These are phyloP conservation scores for Okamejei kenojei DNA, from an alignment of 2,797 vertebrate genomes.

Conservation along the genomic window DNA sequence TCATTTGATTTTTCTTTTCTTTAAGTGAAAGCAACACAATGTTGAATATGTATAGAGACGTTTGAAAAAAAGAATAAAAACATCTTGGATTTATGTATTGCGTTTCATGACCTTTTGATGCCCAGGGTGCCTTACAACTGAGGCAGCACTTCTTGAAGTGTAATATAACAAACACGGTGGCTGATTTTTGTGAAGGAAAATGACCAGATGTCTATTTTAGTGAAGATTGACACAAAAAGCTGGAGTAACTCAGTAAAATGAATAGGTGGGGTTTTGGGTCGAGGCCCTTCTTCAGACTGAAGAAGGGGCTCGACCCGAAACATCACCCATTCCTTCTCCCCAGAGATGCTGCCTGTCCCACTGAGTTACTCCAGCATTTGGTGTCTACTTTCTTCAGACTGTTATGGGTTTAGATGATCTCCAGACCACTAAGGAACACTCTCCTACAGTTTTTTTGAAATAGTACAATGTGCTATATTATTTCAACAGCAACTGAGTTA, in stretches of 20 bases:
- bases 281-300: no score
- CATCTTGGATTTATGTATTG: not conserved
- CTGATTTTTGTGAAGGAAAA: not conserved
- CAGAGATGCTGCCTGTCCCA: no score
- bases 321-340: no score
- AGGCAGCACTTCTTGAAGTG: not conserved
- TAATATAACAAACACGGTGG: not conserved
- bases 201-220: not conserved
- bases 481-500: not conserved
- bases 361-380: no score
- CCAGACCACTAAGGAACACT: not conserved
- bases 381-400: no score
- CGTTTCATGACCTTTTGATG: not conserved
- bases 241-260: no score
- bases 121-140: not conserved
- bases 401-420: not conserved
- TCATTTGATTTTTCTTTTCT: slow-evolving; percentile 11
- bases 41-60: not conserved
- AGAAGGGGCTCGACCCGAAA: no score
- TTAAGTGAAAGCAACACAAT: slow-evolving; percentile 7
- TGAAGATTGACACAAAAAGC: not conserved
- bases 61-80: not conserved
- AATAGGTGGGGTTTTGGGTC: no score
- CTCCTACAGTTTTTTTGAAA: not conserved
- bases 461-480: not conserved